phyloP scores from a whole-genome alignment of 1,140 invertebrate species.

The Scaptomyza montana region DNA sequence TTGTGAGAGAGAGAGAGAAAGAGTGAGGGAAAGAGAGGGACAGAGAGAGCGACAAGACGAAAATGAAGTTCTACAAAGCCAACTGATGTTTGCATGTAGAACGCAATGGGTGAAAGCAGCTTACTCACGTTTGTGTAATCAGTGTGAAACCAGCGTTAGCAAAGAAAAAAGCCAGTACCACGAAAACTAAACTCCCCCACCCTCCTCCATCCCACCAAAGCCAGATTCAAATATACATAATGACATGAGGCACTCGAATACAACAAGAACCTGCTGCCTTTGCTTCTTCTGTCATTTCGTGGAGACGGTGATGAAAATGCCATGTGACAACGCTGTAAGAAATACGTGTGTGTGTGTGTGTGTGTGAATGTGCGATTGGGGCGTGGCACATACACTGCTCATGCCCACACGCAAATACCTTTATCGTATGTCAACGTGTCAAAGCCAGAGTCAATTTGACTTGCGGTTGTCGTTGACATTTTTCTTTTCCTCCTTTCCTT shows the following conservation, averaged over 20 bases:
- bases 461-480: conserved; percentile 68
- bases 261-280: conserved; percentile 8
- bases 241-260: conserved; percentile 65
- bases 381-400: conserved; percentile 3
- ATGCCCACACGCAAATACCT: conserved; percentile 63
- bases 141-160: conserved; percentile 69
- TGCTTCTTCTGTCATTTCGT: background rate
- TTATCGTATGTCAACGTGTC: conserved; percentile 80
- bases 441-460: conserved; percentile 79
- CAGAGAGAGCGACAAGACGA: background rate
- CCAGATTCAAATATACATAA: conserved; percentile 67
- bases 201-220: background rate
- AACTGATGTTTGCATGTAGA: conserved; percentile 74
- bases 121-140: conserved; percentile 81
- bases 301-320: conserved; percentile 69
- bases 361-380: background rate
- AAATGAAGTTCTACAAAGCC: conserved; percentile 23
- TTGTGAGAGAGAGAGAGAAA: background rate
- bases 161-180: conserved; percentile 35
- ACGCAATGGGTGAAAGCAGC: conserved; percentile 78
- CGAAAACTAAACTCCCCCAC: background rate
- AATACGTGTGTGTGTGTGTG: conserved; percentile 34
- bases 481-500: conserved; percentile 26
- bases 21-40: too few species aligned
- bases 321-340: conserved; percentile 77